phyloP scores from a whole-genome alignment of 2,797 vertebrate species.

The Phoxinus dragarum region DNA sequence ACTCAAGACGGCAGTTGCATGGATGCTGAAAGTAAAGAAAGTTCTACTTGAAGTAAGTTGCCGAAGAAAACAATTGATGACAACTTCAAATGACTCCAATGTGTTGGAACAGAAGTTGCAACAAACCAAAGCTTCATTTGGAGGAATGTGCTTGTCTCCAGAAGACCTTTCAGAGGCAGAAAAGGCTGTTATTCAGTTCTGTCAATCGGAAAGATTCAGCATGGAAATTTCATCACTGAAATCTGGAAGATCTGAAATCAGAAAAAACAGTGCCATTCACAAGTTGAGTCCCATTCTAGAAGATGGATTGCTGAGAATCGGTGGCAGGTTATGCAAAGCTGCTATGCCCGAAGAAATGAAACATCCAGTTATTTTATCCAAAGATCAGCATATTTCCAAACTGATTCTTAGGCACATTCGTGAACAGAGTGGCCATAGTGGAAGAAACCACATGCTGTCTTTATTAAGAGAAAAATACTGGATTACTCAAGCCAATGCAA shows the following conservation, averaged over 20 bases:
- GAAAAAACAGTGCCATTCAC: slow-evolving; percentile 7
- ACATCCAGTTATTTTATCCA: too few relatives aligned
- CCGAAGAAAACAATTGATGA: background rate
- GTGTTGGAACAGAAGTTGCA: background rate
- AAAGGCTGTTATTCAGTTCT: too few relatives aligned
- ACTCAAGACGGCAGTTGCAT: background rate
- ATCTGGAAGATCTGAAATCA: background rate
- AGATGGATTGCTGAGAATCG: background rate
- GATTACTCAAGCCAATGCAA: too few relatives aligned
- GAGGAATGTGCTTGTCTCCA: background rate
- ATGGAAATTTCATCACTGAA: slow-evolving; percentile 1
- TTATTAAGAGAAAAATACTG: too few relatives aligned
- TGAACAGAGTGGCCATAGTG: too few relatives aligned
- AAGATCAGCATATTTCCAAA: too few relatives aligned
- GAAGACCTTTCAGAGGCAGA: too few relatives aligned
- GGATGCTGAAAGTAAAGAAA: background rate
- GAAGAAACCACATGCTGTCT: too few relatives aligned
- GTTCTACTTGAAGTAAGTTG: background rate
- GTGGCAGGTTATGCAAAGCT: too few relatives aligned
- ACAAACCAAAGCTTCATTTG: background rate
- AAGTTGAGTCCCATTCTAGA: background rate
- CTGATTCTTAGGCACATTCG: too few relatives aligned
- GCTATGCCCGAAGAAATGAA: too few relatives aligned
- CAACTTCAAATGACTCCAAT: background rate
- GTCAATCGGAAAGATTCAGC: slow-evolving; percentile 18